A percentile compares a stretch with the other conserved stretches of the same genome.
phyloP scores from a whole-genome alignment of 2,797 vertebrate species.

The Ataeniobius toweri region DNA sequence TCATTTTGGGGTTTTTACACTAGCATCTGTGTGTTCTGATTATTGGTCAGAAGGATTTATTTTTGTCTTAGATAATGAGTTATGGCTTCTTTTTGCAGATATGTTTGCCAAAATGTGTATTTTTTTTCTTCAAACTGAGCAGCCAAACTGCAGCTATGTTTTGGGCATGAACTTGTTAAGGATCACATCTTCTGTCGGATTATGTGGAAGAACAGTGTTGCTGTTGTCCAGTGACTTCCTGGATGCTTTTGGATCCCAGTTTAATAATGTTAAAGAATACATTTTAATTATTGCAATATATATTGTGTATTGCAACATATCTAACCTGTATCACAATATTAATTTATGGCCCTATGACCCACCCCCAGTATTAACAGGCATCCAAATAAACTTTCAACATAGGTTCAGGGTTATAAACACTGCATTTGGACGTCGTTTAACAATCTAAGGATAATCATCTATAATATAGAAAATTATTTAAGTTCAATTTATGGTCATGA shows the following conservation, averaged over 20 bases:
- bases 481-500: not conserved
- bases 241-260: too few relatives aligned
- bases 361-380: not conserved
- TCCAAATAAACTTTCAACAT: not conserved
- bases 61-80: not conserved
- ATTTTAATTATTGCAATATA: too few relatives aligned
- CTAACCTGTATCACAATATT: not conserved
- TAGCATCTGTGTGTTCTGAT: not conserved
- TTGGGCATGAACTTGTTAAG: not conserved
- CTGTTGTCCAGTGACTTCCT: too few relatives aligned
- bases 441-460: not conserved
- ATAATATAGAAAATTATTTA: not conserved
- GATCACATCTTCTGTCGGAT: not conserved
- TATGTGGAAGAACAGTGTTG: not conserved
- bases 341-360: not conserved
- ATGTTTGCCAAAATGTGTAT: not conserved
- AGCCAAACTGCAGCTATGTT: not conserved
- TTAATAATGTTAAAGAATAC: too few relatives aligned
- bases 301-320: not conserved
- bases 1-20: not conserved
- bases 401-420: not conserved
- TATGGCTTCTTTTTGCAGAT: not conserved
- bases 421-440: not conserved
- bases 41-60: not conserved
- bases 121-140: not conserved